These are phyloP conservation scores for Salticus scenicus DNA, from an alignment of 2,888 invertebrate species.

Conservation along the genomic window DNA sequence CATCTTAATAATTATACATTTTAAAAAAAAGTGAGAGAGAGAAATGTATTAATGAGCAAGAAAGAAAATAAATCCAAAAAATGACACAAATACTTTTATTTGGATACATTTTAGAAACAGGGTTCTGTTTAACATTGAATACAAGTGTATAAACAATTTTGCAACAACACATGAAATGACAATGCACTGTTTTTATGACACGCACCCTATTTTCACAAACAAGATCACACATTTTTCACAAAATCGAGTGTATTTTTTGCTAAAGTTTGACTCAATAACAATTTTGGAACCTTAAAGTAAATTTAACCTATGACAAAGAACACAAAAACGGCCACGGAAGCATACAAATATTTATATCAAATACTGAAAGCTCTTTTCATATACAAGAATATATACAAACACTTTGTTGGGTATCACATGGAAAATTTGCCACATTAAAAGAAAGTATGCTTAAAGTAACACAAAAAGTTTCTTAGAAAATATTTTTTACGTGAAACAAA, in stretches of 20 bases:
- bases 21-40: too few relatives aligned
- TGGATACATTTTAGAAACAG: conserved; percentile 35
- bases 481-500: too few relatives aligned
- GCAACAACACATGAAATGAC: conserved; percentile 30
- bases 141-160: conserved; percentile 53
- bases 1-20: too few relatives aligned
- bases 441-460: too few relatives aligned
- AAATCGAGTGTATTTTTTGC: not conserved
- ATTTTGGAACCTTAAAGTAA: not conserved
- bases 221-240: not conserved
- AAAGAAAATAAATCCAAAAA: too few relatives aligned
- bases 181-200: not conserved
- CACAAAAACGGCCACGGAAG: conserved; percentile 7
- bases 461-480: too few relatives aligned
- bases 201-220: not conserved
- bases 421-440: too few relatives aligned
- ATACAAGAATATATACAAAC: conserved; percentile 55
- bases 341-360: conserved; percentile 47
- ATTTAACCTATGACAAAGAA: not conserved
- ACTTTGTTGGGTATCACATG: conserved; percentile 48
- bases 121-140: conserved; percentile 46
- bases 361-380: conserved; percentile 55
- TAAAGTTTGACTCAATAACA: not conserved
- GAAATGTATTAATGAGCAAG: too few relatives aligned
- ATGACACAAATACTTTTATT: conserved; percentile 15